Evolutionary conservation across 2,888 invertebrate genomes (phyloP).

Genomic region (Drosophila seclusa): DNA sequence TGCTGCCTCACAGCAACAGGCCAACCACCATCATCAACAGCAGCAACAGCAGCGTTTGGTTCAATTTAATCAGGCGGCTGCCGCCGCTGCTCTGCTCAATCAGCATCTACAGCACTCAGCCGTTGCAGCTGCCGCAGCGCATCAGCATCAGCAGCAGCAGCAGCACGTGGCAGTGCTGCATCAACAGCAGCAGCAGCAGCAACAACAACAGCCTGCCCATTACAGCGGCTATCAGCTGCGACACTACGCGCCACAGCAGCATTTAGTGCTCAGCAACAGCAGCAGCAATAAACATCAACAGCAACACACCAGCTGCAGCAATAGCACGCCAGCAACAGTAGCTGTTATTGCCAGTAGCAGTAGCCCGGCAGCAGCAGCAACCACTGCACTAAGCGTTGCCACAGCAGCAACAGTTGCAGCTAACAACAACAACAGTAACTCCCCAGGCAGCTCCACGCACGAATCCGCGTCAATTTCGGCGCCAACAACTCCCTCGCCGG

Average conservation of each 20-base stretch:
- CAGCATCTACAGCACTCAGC: conserved; percentile 81
- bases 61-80: conserved; percentile 79
- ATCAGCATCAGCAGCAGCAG: conserved; percentile 79
- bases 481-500: conserved; percentile 78
- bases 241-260: conserved; percentile 74
- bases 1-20: conserved; percentile 60
- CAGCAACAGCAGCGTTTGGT: conserved; percentile 79
- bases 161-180: conserved; percentile 77
- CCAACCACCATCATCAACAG: conserved; percentile 77
- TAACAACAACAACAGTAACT: conserved; percentile 53
- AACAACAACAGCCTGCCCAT: conserved; percentile 72
- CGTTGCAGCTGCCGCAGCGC: conserved; percentile 82
- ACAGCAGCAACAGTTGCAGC: conserved; percentile 48
- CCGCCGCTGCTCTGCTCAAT: conserved; percentile 79
- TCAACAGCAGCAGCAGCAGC: conserved; percentile 76
- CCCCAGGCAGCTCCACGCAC: conserved; percentile 73
- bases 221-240: conserved; percentile 79
- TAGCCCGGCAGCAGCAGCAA: conserved; percentile 37
- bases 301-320: conserved; percentile 54
- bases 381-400: conserved; percentile 50
- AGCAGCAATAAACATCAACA: conserved; percentile 58
- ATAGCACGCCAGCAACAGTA: conserved; percentile 54
- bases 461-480: conserved; percentile 74
- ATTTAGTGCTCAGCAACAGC: conserved; percentile 62
- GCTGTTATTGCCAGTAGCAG: conserved; percentile 42